Base-by-base conservation (phyloP, 1,140 invertebrate genomes). In the Aphaenogaster floridana region DNA sequence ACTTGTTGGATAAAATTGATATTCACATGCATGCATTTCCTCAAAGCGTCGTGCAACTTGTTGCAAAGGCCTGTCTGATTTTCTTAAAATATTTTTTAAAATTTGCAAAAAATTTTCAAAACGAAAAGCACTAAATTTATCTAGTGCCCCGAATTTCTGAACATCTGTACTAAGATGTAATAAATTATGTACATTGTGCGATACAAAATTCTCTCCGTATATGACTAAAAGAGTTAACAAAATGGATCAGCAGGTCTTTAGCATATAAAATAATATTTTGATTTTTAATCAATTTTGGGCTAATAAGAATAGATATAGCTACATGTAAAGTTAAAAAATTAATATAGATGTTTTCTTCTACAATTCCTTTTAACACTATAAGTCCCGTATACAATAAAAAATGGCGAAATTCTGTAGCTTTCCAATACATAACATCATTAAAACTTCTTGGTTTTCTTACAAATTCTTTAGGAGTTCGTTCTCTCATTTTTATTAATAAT, bases 41-140 rank as follows among this genome's bases (percentile, higher is more conserved):
- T 28, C 59, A 61, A 61, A 61, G 34, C 28, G 21, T 61, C 59
- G 59, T 13, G 59, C 21, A 28, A 61, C 59, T 61, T 61, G 59
- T 61, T 61, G 21, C 21, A 61, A 61, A 28, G 59, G 59, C 59
- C 28, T 28, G 9, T 61, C 59, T 57, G n/a, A 57, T 57, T 57
- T 57, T 57, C 52, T 57, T 57, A 57, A n/a, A 57, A 57, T 57
- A n/a, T 57, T 57, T 57, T 57, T 57, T n/a, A 57, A 57, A 4
- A n/a, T 57, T 52, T 52, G 50, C 50, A 52, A 57, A 57, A n/a
- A 57, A 57, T 57, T 57, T 57, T 57, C 52, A 57, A 57, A 57
- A 17, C 52, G n/a, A 57, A 57, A 57, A 57, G 52, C 52, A 9
- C 52, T 57, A 17, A 57, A 57, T 57, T 57, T n/a, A 57, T 57